Evolutionary conservation across 2,797 vertebrate genomes (phyloP).

Genomic region (Protonibea diacanthus): DNA sequence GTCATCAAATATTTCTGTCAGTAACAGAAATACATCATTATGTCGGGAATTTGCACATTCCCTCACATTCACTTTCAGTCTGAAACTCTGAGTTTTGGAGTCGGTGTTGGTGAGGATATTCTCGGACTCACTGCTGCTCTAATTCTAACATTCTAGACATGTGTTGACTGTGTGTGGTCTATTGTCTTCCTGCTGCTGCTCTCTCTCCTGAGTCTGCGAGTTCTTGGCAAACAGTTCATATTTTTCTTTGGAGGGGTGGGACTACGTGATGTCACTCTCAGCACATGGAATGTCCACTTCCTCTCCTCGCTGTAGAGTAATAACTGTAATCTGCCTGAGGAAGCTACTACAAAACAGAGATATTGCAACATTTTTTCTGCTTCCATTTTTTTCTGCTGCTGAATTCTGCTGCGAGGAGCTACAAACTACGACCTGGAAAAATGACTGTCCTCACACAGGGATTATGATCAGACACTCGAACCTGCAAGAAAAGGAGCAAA

Average conservation of each 20-base stretch:
- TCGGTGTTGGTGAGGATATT: not conserved
- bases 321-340: conserved; percentile 17
- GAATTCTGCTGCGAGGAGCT: not conserved
- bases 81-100: not conserved
- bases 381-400: not conserved
- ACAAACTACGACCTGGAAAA: not conserved
- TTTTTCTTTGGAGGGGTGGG: conserved; percentile 18
- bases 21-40: not conserved
- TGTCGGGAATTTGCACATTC: not conserved
- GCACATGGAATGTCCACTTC: conserved; percentile 36
- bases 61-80: not conserved
- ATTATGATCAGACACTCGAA: conserved; percentile 1
- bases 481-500: not conserved
- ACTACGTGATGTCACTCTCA: conserved; percentile 25
- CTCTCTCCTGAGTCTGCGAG: not conserved
- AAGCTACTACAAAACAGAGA: conserved; percentile 4
- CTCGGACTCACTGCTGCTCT: not conserved
- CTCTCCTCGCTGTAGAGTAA: conserved; percentile 33
- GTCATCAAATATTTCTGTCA: too few relatives aligned
- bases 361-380: conserved; percentile 24
- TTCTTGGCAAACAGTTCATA: conserved; percentile 5
- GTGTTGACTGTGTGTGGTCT: not conserved
- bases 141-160: not conserved
- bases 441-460: not conserved
- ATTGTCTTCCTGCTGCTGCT: conserved; percentile 16